Conservation (phyloP, 2,797 vertebrate species). For the Melanotaenia parkinsoni region DNA sequence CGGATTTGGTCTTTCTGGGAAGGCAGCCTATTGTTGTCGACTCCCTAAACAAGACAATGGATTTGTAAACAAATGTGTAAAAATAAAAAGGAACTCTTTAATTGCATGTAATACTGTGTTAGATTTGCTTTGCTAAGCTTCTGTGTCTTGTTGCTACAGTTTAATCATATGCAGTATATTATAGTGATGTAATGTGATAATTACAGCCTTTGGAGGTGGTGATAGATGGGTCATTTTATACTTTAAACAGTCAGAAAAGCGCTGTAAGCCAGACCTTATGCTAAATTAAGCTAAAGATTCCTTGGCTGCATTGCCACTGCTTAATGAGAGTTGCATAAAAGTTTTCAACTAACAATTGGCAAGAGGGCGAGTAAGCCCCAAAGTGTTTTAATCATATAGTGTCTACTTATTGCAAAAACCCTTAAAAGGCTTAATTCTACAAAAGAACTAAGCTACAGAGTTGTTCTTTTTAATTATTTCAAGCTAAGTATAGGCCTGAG, state of each 20-base stretch:
- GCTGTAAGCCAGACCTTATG: neutral
- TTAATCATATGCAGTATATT: neutral
- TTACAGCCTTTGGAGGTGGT: conserved; percentile 3
- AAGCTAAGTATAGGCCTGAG: conserved; percentile 16
- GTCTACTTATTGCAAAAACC: conserved; percentile 6
- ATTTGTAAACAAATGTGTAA: too few species aligned
- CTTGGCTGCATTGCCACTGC: neutral
- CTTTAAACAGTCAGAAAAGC: neutral
- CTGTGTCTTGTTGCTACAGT: neutral
- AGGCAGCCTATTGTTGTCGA: too few species aligned
- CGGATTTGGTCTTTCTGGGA: too few species aligned
- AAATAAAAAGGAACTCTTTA: too few species aligned
- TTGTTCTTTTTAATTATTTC: neutral
- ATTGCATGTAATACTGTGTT: neutral
- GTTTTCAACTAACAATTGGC: neutral
- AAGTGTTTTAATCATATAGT: neutral
- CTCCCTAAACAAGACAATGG: too few species aligned
- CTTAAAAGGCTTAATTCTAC: neutral
- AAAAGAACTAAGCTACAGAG: neutral
- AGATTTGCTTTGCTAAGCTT: neutral
- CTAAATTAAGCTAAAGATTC: conserved; percentile 7
- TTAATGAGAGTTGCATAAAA: conserved; percentile 11
- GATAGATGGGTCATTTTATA: neutral
- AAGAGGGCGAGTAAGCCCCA: neutral
- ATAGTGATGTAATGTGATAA: neutral